phyloP scores from a whole-genome alignment of 2,888 invertebrate genomes.

The Tetranychus truncatus region DNA sequence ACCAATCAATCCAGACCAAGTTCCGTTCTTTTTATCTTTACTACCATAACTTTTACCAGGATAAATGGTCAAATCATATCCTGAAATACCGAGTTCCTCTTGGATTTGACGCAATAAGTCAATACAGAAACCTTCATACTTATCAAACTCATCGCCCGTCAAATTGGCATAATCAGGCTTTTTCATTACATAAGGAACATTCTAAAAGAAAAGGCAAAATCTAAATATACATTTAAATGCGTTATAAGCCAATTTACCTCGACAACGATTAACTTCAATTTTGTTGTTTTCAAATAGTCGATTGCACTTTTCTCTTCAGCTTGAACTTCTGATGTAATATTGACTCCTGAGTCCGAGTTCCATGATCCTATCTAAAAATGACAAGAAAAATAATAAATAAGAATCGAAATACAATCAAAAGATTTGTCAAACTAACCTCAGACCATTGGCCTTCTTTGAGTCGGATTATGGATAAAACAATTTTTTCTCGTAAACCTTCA shows the following conservation, averaged over 20 bases:
- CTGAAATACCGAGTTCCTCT: not conserved
- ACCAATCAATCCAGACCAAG: slow-evolving; percentile 39
- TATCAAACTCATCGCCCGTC: slow-evolving; percentile 42
- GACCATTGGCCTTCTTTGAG: slow-evolving; percentile 51
- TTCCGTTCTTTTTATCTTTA: slow-evolving; percentile 34
- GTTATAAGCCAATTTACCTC: not conserved
- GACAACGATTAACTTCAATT: slow-evolving; percentile 12
- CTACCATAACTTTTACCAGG: not conserved
- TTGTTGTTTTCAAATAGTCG: slow-evolving; percentile 15
- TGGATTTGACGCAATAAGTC: slow-evolving; percentile 56
- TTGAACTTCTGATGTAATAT: not conserved
- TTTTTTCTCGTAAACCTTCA: slow-evolving; percentile 74
- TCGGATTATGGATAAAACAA: slow-evolving; percentile 75
- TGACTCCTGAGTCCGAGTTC: not conserved
- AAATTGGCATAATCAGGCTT: slow-evolving; percentile 31
- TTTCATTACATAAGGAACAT: slow-evolving; percentile 60
- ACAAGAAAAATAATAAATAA: no score
- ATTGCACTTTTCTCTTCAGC: slow-evolving; percentile 1
- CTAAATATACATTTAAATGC: not conserved
- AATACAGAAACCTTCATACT: slow-evolving; percentile 75
- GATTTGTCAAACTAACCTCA: slow-evolving; percentile 10
- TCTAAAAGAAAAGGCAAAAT: slow-evolving; percentile 4
- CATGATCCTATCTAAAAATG: not conserved
- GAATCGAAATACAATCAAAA: not conserved
- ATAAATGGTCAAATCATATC: slow-evolving; percentile 4